Evolutionary conservation across 2,797 vertebrate species (phyloP), one percentile per base, ranked within the genome.

Genomic region (Esox masquinongy): DNA sequence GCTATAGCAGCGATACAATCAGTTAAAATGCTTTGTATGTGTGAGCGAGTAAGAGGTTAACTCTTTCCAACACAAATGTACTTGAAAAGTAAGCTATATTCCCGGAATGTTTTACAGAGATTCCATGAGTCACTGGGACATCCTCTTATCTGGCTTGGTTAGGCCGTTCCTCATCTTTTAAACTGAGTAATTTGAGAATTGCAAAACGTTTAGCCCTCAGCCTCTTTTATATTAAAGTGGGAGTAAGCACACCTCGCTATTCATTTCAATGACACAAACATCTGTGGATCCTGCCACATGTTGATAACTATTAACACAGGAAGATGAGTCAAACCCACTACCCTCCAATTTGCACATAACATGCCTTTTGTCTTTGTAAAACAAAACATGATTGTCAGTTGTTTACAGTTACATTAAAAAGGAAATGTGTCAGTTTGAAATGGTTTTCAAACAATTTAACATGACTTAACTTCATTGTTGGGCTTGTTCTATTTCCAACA

Each of bases 401-500:
- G 75, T 77, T 53, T n/a, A 79, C 34, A n/a, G 64, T 31, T 73
- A 69, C 31, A 78, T 39, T 80, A 70, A 86, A 90, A 84, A 86
- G 22, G 19, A 5, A 43, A 73, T 51, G 74, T 70, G 49, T 43
- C 47, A 34, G 68, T 74, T 61, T 70, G 73, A 79, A 59, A 24
- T 64, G 82, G 85, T 87, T 83, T 82, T 85, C 85, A 77, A 81
- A 83, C 76, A 17, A 63, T 63, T 72, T 77, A 31, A 74, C 49
- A 64, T 67, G 84, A 86, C 80, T 83, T 80, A 90, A 89, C 84
- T 78, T 86, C 72, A 24, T 51, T 80, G 85, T 84, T 81, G 69
- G 26, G 43, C 43, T 43, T 47, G 11, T 61, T 24, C 9, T 24
- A 3, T 24, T 4, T 61, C 8, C 3, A 19, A 43, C 5, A 43